Percentiles rank a stretch among this genome's conserved stretches.
Conservation (phyloP, 1,140 invertebrate species). For the Caenorhabditis inopinata region DNA sequence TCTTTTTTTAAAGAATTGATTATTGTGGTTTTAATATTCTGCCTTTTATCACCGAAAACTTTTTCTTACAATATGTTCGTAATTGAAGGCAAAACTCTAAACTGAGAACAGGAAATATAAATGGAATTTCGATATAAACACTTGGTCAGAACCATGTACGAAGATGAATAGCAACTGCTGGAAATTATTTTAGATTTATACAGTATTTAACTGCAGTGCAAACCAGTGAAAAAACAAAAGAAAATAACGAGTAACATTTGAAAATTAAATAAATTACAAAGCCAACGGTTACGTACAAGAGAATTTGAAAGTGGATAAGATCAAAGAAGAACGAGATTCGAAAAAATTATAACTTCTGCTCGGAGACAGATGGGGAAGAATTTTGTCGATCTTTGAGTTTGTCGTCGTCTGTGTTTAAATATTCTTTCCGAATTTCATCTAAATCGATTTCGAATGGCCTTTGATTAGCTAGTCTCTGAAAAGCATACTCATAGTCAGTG, state of each 20-base stretch:
- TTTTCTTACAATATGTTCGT: too few relatives aligned
- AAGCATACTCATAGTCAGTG: too few relatives aligned
- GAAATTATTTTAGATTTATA: background rate
- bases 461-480: constrained; percentile 55
- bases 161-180: background rate
- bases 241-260: constrained; percentile 8
- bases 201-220: background rate
- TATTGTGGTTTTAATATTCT: too few relatives aligned
- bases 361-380: background rate
- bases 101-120: background rate
- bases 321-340: background rate
- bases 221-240: background rate
- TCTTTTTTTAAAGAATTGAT: too few relatives aligned
- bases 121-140: too few relatives aligned
- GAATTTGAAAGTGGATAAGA: background rate
- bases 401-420: constrained; percentile 55
- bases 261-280: background rate
- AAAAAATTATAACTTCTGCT: background rate
- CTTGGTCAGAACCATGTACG: background rate
- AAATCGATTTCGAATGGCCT: constrained; percentile 62
- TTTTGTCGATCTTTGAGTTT: constrained; percentile 49
- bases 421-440: constrained; percentile 61
- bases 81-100: too few relatives aligned
- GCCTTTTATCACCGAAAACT: too few relatives aligned
- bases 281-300: constrained; percentile 18